Conservation (phyloP, 1,140 invertebrate genomes). For the Ruditapes philippinarum region DNA sequence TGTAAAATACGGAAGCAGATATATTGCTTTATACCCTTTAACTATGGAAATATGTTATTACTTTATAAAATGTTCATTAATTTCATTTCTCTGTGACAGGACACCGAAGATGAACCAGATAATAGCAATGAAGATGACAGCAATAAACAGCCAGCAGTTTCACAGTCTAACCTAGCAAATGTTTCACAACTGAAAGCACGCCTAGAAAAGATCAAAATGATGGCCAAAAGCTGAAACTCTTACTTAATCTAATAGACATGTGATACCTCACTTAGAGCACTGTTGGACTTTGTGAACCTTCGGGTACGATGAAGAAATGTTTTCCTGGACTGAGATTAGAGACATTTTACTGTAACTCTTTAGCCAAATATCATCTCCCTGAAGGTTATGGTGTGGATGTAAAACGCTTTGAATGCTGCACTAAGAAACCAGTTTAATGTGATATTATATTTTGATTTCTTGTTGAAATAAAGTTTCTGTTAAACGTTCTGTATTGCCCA, state of each 20-base stretch:
- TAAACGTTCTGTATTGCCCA: background rate
- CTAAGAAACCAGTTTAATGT: background rate
- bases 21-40: too few relatives aligned
- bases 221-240: slow-evolving; percentile 75
- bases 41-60: too few relatives aligned
- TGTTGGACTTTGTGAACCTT: too few relatives aligned
- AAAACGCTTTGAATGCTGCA: background rate
- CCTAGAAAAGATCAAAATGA: slow-evolving; percentile 81
- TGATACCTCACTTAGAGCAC: background rate
- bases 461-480: background rate
- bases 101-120: background rate
- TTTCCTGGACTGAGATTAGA: background rate
- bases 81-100: background rate
- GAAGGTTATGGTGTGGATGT: background rate
- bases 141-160: background rate
- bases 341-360: too few relatives aligned
- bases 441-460: background rate
- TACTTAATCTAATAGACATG: background rate
- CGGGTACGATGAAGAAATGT: background rate
- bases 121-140: background rate
- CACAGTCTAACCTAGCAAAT: slow-evolving; percentile 66
- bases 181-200: slow-evolving; percentile 80
- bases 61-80: too few relatives aligned
- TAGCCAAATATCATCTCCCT: background rate
- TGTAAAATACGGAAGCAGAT: too few relatives aligned